phyloP scores from a whole-genome alignment of 2,113 vertebrate genomes.

The Phasianus colchicus region DNA sequence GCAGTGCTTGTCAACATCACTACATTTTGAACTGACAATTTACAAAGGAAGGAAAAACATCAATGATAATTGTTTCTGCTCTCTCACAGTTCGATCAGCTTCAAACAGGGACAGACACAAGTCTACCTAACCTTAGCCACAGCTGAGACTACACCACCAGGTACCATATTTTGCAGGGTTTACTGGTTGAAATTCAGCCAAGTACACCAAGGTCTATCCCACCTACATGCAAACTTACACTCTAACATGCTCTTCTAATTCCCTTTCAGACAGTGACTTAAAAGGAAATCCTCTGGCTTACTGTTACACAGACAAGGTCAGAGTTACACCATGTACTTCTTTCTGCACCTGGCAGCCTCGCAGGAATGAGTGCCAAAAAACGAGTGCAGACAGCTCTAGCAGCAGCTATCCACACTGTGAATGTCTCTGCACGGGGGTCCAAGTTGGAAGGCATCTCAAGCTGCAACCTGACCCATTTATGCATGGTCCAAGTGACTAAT shows the following conservation, averaged over 20 bases:
- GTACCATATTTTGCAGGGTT: neutral
- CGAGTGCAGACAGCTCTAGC: neutral
- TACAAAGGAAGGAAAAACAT: neutral
- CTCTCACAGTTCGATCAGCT: neutral
- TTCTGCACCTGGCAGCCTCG: conserved; percentile 11
- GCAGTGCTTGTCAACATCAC: neutral
- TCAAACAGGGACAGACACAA: fast-evolving
- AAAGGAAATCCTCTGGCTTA: neutral
- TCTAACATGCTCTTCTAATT: neutral
- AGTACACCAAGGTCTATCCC: neutral
- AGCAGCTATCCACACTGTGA: neutral
- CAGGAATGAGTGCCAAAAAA: neutral
- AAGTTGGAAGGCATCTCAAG: neutral
- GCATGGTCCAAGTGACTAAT: neutral
- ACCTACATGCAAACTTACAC: neutral
- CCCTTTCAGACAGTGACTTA: neutral
- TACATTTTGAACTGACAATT: neutral
- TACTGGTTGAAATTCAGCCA: neutral
- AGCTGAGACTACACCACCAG: neutral
- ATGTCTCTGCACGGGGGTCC: neutral
- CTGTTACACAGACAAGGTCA: neutral
- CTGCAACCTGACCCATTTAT: neutral
- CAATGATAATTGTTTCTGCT: neutral
- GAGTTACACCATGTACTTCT: neutral
- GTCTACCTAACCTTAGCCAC: neutral